Percentiles rank a stretch among this genome's conserved stretches.
Conservation (phyloP, 92 coral and sea anemone species). For the Ricordea florida region DNA sequence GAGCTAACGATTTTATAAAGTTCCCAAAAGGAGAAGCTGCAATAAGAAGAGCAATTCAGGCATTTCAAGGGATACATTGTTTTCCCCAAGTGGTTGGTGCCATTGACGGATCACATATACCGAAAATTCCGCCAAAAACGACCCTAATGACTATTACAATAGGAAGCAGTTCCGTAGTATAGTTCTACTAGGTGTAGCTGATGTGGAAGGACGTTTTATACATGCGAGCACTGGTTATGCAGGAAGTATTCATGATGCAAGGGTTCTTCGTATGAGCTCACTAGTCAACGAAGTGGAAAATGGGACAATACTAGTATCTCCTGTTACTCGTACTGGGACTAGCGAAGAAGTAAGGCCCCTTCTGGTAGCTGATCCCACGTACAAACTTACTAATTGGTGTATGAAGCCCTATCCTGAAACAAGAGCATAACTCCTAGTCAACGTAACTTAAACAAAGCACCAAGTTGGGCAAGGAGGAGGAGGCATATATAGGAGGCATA, state of each 20-base stretch:
- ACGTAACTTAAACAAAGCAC: constrained; percentile 9
- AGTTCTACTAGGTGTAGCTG: constrained; percentile 46
- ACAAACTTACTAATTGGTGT: constrained; percentile 36
- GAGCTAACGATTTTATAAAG: constrained; percentile 32
- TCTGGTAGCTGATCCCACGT: constrained; percentile 29
- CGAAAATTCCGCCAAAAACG: constrained; percentile 34
- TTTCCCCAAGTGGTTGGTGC: constrained; percentile 65
- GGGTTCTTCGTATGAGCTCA: constrained; percentile 24
- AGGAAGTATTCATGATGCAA: constrained; percentile 48
- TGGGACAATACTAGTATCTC: constrained; percentile 4
- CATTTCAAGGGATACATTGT: constrained; percentile 31
- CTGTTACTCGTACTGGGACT: background rate
- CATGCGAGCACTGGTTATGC: too few species aligned
- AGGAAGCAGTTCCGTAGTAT: constrained; percentile 39
- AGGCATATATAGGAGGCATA: too few species aligned
- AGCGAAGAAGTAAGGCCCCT: background rate
- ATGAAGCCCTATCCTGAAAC: constrained; percentile 35
- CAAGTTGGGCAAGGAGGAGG: constrained; percentile 6
- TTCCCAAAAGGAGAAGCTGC: constrained; percentile 45
- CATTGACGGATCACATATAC: constrained; percentile 63
- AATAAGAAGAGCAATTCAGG: constrained; percentile 42
- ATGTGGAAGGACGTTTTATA: constrained; percentile 29
- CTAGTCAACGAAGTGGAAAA: constrained; percentile 4
- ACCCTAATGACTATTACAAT: constrained; percentile 49
- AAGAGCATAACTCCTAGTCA: constrained; percentile 22